Evolutionary conservation across 2,797 vertebrate genomes (phyloP), one percentile per base, ranked within the genome.

Genomic region (Sebastes minor): DNA sequence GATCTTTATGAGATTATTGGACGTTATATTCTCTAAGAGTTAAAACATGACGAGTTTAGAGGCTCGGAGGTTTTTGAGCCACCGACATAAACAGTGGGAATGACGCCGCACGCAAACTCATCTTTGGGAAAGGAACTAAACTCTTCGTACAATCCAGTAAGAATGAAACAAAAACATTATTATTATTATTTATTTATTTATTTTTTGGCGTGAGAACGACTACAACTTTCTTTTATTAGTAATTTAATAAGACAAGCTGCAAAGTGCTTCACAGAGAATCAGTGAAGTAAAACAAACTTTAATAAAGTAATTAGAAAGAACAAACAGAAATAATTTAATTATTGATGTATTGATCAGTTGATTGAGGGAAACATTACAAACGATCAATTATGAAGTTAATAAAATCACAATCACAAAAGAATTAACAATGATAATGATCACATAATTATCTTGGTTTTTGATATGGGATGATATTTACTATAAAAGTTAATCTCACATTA

Each of bases 91-190:
- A 52, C 65, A 35, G 80, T 88, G 71, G 79, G 83, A 85, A 69
- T 70, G 77, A 81, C 0, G 83, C 10, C 28, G 1, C 42, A 13
- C 52, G 59, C 2, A 85, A 66, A 5, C 32, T 85, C 5, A 0
- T 75, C 28, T 88, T 88, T 67, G 82, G 76, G 2, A 23, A 10
- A 71, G 86, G 76, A 75, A 33, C 57, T 2, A 38, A 28, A 78
- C 32, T 85, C 42, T 28, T 65, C 4, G 2, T 88, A 10, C 74
- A 72, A 12, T 16, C 66, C 20, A 57, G 83, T 88, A 76, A 81
- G 83, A 80, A 32, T 8, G 0, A 23, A n/a, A 30, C 2, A 5
- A 57, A 25, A 27, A 4, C 18, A 46, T 67, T 55, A 12, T 33
- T 20, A 49, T 49, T 49, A 49, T 49, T 49, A 49, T 14, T 42